A percentile compares a stretch with the other conserved stretches of the same genome.
These are phyloP conservation scores for Hyles vespertilio DNA, from an alignment of 1,140 invertebrate genomes.

Conservation along the genomic window DNA sequence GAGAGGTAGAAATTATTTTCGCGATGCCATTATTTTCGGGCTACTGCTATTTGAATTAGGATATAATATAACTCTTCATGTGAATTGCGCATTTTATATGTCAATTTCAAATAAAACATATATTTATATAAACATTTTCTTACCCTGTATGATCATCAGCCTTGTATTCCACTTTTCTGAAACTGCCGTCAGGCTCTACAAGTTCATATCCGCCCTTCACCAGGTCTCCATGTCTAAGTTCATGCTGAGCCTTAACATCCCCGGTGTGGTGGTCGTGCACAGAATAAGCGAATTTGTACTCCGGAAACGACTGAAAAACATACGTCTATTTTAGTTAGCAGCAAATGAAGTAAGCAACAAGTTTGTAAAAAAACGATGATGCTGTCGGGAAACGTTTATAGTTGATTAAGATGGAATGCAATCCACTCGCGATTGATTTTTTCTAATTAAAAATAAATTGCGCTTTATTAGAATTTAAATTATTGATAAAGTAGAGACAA, in stretches of 20 bases:
- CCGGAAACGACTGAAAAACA: slow-evolving; percentile 61
- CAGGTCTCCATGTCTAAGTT: slow-evolving; percentile 74
- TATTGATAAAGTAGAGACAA: no score
- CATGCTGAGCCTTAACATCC: slow-evolving; percentile 75
- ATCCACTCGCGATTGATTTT: no score
- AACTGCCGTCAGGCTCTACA: slow-evolving; percentile 76
- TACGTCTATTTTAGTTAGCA: neutral
- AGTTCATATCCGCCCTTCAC: slow-evolving; percentile 78
- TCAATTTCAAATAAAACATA: no score
- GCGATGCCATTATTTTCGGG: no score
- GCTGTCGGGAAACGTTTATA: neutral
- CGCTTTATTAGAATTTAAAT: no score
- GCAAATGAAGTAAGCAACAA: no score
- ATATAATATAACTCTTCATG: no score
- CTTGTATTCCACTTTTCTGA: slow-evolving; percentile 77
- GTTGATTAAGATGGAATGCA: neutral
- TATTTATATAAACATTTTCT: slow-evolving; percentile 7
- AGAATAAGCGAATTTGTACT: slow-evolving; percentile 75
- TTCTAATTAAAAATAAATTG: no score
- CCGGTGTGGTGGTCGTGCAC: slow-evolving; percentile 76
- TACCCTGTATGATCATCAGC: slow-evolving; percentile 74
- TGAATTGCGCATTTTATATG: no score
- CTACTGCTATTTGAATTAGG: no score
- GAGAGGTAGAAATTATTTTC: no score
- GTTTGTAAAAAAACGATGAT: no score